Conservation (phyloP, 1,140 invertebrate species). For the Papilio polyxenes region DNA sequence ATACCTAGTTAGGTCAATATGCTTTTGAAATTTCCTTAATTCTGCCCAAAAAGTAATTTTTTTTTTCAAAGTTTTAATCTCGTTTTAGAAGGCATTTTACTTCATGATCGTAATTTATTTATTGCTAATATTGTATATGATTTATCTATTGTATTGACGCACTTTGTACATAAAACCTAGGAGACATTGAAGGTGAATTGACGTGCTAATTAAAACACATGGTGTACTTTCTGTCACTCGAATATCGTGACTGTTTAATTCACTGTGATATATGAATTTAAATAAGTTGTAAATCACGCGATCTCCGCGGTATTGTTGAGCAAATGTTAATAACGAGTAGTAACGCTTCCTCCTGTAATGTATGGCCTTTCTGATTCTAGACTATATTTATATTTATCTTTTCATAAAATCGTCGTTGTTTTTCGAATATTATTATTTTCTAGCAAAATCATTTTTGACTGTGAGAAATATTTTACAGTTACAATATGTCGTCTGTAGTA, state of each 20-base stretch:
- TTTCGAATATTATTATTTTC: too few species aligned
- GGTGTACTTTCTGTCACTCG: background rate
- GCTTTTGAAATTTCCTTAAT: too few species aligned
- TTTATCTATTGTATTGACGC: background rate
- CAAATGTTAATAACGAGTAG: slow-evolving; percentile 48
- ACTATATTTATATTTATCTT: background rate
- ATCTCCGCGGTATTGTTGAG: slow-evolving; percentile 35
- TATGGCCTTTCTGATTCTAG: background rate
- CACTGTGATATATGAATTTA: slow-evolving; percentile 41
- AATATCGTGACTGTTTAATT: slow-evolving; percentile 52
- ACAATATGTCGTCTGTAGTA: background rate
- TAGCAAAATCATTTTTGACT: background rate
- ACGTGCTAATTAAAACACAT: background rate
- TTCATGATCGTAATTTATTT: background rate
- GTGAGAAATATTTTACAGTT: background rate
- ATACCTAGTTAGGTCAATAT: too few species aligned
- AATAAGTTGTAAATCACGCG: slow-evolving; percentile 51
- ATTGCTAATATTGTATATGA: background rate
- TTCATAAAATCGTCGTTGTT: background rate
- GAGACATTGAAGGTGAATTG: background rate
- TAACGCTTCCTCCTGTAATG: slow-evolving; percentile 14
- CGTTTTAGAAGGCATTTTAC: too few species aligned
- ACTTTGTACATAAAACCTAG: background rate
- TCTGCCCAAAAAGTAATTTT: too few species aligned
- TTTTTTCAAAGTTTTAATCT: too few species aligned